These are phyloP conservation scores for Diarsia mendica DNA, from an alignment of 2,888 invertebrate genomes.

Conservation along the genomic window DNA sequence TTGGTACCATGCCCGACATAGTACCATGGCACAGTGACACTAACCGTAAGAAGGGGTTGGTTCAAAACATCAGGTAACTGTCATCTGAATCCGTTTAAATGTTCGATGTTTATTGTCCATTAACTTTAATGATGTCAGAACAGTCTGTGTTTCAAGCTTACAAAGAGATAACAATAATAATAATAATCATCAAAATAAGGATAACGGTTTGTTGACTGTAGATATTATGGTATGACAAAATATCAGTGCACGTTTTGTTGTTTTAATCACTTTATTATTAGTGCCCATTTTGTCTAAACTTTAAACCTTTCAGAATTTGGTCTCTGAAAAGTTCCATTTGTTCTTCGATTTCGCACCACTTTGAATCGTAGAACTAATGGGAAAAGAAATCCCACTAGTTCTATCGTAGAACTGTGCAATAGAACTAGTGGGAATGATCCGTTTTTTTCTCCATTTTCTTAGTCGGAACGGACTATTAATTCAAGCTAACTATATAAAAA, in stretches of 20 bases:
- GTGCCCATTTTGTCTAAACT: not conserved
- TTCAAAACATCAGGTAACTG: slow-evolving; percentile 19
- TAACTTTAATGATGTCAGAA: not conserved
- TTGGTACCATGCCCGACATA: slow-evolving; percentile 25
- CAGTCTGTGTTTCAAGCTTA: not conserved
- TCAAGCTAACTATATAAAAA: not conserved
- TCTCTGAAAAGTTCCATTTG: too few relatives aligned
- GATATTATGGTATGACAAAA: not conserved
- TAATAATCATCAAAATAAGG: not conserved
- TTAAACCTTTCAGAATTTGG: too few relatives aligned
- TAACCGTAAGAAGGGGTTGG: not conserved
- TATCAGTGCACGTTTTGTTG: not conserved
- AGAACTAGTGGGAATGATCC: too few relatives aligned
- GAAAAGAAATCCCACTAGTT: too few relatives aligned
- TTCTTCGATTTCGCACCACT: too few relatives aligned
- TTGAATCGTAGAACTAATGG: too few relatives aligned
- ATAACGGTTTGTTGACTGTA: not conserved
- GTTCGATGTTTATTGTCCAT: slow-evolving; percentile 12
- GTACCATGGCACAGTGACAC: slow-evolving; percentile 6
- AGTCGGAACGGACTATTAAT: not conserved
- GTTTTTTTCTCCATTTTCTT: not conserved
- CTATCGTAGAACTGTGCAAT: too few relatives aligned
- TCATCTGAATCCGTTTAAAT: slow-evolving; percentile 4
- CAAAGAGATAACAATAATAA: slow-evolving; percentile 1
- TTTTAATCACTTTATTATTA: not conserved